Conservation (phyloP, 2,113 vertebrate genomes). For the Myotis davidii region DNA sequence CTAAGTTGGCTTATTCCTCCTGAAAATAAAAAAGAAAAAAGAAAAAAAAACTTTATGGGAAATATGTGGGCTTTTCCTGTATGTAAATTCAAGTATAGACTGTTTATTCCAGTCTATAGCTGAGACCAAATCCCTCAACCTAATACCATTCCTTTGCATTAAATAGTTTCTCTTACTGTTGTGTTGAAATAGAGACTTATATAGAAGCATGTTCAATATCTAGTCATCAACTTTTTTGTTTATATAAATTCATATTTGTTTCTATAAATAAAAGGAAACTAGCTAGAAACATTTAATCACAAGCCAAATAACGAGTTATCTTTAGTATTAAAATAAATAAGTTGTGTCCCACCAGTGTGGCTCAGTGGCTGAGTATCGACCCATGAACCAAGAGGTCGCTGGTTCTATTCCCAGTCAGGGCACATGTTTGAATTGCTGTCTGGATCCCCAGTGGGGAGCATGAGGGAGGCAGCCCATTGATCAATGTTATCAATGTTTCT, state of each 20-base stretch:
- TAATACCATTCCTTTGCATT: constrained; percentile 1
- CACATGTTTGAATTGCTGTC: too few species aligned
- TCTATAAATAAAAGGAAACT: background rate
- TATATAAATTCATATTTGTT: background rate
- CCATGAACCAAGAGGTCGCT: too few species aligned
- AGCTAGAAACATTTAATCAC: background rate
- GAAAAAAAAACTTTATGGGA: background rate
- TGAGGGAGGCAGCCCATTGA: too few species aligned
- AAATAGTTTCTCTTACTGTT: background rate
- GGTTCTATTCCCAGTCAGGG: too few species aligned
- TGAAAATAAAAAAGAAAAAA: background rate
- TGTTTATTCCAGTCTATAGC: background rate
- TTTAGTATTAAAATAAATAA: constrained; percentile 57
- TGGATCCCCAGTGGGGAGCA: too few species aligned
- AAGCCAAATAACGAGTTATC: background rate
- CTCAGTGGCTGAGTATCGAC: too few species aligned
- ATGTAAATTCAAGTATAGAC: background rate
- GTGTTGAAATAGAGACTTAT: constrained; percentile 36
- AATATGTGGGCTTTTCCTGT: background rate
- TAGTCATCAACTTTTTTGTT: background rate
- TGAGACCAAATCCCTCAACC: background rate
- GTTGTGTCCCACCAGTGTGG: background rate
- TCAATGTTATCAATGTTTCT: too few species aligned
- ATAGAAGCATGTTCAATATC: background rate
- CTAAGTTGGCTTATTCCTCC: background rate